phyloP scores from a whole-genome alignment of 2,113 vertebrate species.

The Burhinus oedicnemus region DNA sequence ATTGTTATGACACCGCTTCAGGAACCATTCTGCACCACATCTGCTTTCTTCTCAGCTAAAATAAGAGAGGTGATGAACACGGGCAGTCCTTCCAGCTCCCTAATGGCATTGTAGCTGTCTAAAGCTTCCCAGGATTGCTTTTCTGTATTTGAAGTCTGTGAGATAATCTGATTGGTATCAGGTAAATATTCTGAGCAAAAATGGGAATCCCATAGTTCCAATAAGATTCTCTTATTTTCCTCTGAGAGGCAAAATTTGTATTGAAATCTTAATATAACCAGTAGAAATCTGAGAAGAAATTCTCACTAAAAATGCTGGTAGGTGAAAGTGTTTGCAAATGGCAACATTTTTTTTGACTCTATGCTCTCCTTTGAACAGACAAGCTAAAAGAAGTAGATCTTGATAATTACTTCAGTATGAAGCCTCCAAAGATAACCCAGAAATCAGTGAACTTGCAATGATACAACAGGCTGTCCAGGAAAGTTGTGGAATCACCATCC shows the following conservation, averaged over 20 bases:
- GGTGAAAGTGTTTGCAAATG: background rate
- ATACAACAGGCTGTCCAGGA: too few relatives aligned
- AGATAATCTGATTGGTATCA: background rate
- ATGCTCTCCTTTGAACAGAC: background rate
- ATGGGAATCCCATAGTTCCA: background rate
- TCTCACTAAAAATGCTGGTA: background rate
- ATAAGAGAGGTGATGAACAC: background rate
- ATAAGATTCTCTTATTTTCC: background rate
- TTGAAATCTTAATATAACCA: background rate
- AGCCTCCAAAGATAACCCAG: background rate
- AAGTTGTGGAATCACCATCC: too few relatives aligned
- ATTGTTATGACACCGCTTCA: background rate
- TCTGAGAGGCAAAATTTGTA: background rate
- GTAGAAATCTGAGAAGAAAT: background rate
- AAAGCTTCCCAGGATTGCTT: background rate
- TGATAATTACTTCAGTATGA: background rate
- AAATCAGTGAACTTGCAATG: background rate
- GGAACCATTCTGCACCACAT: background rate
- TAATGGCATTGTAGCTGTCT: background rate
- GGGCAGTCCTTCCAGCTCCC: background rate
- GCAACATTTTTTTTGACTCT: background rate
- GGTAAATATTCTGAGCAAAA: background rate
- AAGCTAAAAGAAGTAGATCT: background rate
- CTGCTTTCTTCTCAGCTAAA: background rate
- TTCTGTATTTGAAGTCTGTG: background rate